Base-by-base conservation (phyloP, 2,113 vertebrate species). In the Chloropsis cyanopogon region DNA sequence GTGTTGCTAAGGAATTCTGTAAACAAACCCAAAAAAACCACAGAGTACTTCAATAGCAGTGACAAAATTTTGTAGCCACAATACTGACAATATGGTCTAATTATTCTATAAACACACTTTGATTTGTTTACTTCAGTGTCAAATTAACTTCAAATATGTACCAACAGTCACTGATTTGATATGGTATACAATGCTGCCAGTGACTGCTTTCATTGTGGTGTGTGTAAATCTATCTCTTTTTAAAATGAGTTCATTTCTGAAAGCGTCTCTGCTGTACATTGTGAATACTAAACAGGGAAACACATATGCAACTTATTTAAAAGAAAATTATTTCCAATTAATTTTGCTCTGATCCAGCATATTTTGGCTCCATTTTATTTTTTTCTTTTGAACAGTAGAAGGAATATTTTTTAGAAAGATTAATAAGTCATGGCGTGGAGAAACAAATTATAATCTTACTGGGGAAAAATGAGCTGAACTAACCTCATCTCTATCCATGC, bases 81-180 rank as follows among this genome's bases (percentile, higher is more conserved):
- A 96, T 96, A 88, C 81, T 86, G 94, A 96, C 94, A 98, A 98
- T 97, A 95, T 90, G 83, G 97, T 93, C 97, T 98, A 98, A 98
- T 98, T 98, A 97, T 97, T 98, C 96, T 96, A 96, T 98, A 98
- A 98, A 98, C 98, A 98, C 89, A 95, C 95, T 98, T 97, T 97
- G 97, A 98, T 98, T 98, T 98, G 98, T 98, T 98, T 98, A 98
- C 97, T 95, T 96, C 97, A 96, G 96, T 79, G 96, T 98, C 97
- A 98, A 98, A 98, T 98, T 98, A 98, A 97, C 97, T 97, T 97
- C 97, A 97, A 97, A 97, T 97, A 96, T 95, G 92, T 94, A 97
- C 94, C 93, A 97, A 97, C 97, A 96, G 88, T 95, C 59, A n/a
- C 96, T 98, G 97, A 97, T 97, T 97, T 96, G 95, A 95, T 96